Evolutionary conservation across 1,140 invertebrate genomes (phyloP).

Genomic region (Tenebrio molitor): DNA sequence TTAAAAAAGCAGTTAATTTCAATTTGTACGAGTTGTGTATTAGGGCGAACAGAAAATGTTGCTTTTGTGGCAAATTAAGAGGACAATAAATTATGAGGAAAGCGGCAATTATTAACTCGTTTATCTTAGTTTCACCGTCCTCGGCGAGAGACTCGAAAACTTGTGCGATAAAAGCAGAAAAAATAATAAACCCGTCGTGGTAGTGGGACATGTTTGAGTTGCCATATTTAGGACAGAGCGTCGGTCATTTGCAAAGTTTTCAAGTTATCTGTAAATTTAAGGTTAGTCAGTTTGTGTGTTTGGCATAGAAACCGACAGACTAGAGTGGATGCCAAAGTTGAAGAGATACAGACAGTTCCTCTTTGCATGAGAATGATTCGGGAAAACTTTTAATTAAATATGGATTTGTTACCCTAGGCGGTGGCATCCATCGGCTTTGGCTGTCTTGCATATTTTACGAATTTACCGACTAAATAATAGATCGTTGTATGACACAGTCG

Average conservation of each 20-base stretch:
- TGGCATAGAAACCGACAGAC: not conserved
- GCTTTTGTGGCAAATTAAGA: not conserved
- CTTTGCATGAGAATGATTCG: constrained; percentile 17
- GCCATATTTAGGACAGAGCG: not conserved
- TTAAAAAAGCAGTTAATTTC: too few species aligned
- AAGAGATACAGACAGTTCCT: constrained; percentile 4
- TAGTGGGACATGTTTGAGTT: not conserved
- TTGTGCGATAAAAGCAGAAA: not conserved
- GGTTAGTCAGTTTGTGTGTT: not conserved
- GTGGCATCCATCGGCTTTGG: not conserved
- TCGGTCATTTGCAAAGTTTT: not conserved
- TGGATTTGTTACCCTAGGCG: constrained; percentile 18
- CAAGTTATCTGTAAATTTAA: not conserved
- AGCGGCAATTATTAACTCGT: not conserved
- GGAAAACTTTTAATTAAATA: constrained; percentile 33
- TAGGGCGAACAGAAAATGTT: too few species aligned
- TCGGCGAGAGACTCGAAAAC: not conserved
- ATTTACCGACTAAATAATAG: not conserved
- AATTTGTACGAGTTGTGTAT: too few species aligned
- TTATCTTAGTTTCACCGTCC: not conserved
- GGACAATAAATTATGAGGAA: not conserved
- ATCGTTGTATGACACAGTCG: not conserved
- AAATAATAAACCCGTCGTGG: not conserved
- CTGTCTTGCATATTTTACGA: constrained; percentile 8
- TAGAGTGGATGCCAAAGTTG: constrained; percentile 1